A percentile compares a stretch with the other conserved stretches of the same genome.
These are phyloP conservation scores for Nineta flava DNA, from an alignment of 2,888 invertebrate species.

Conservation along the genomic window DNA sequence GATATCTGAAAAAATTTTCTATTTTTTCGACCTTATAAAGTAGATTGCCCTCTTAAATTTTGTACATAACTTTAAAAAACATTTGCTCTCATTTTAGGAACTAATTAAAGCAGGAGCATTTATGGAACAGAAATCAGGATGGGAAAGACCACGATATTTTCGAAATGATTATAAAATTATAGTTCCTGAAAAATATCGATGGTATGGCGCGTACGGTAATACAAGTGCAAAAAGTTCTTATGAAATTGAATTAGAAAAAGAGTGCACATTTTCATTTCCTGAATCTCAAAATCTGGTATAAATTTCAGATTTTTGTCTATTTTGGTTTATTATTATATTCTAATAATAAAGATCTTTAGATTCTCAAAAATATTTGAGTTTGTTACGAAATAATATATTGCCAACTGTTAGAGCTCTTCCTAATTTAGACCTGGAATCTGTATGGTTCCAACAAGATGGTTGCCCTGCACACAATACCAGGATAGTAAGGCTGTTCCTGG, in stretches of 20 bases:
- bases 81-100: conserved; percentile 27
- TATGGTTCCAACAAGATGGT: no score
- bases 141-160: conserved; percentile 82
- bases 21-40: not conserved
- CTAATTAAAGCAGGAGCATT: conserved; percentile 64
- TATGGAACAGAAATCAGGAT: conserved; percentile 76
- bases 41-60: not conserved
- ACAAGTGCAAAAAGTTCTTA: conserved; percentile 49
- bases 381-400: no score
- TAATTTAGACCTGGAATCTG: no score
- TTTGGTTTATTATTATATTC: no score
- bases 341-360: no score
- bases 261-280: conserved; percentile 69
- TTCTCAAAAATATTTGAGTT: no score
- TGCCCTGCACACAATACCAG: no score
- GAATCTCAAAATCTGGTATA: conserved; percentile 62
- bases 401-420: no score
- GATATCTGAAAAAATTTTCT: no score
- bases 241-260: conserved; percentile 50
- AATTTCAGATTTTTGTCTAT: no score
- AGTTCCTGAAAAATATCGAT: conserved; percentile 64
- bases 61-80: not conserved
- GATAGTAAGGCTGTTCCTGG: no score
- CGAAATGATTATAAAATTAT: conserved; percentile 32
- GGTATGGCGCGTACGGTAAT: conserved; percentile 67